Evolutionary conservation across 1,140 invertebrate species (phyloP), one percentile per base, ranked within the genome.

Genomic region (Lepidurus apus): DNA sequence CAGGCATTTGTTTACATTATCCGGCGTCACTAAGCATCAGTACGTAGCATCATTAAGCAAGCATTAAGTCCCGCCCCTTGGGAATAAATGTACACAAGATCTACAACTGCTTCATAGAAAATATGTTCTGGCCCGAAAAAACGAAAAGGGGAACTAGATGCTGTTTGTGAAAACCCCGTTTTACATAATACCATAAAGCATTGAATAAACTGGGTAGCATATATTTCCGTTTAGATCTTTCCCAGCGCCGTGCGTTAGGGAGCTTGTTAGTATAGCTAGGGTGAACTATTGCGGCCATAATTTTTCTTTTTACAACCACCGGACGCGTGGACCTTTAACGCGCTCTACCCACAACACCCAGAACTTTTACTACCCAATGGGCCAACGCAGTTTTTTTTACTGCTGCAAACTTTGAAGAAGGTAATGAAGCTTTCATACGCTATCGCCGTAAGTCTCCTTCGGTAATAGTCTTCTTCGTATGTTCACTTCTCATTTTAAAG

Each of bases 201-300:
- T 65, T 65, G 53, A 21, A 65, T 65, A 65, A 65, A 65, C n/a
- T 65, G 53, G 10, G 53, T n/a, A 13, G 53, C 53, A 17, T 65
- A 65, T 21, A 65, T 65, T 65, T 65, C 21, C 53, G 53, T 65
- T 65, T 65, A 65, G 53, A 65, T 21, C 53, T 21, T 65, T 17
- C 5, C 9, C n/a, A 65, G 21, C 6, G 53, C 53, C 53, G 4
- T 65, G 53, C 53, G 21, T 65, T n/a, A 65, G 53, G 53, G 13
- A 65, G 53, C 53, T 65, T 65, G 53, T 65, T 65, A 65, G 53
- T 65, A 65, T 65, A 1, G 53, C 53, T 65, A 65, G 53, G 53
- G 53, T n/a, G 53, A 65, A 21, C 53, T 65, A 65, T 65, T 65
- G 53, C 53, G 53, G 53, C 53, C 21, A 65, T 65, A 65, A 65